A percentile compares a stretch with the other conserved stretches of the same genome.
Evolutionary conservation across 2,113 vertebrate species (phyloP).

Genomic region (Dipodomys merriami): DNA sequence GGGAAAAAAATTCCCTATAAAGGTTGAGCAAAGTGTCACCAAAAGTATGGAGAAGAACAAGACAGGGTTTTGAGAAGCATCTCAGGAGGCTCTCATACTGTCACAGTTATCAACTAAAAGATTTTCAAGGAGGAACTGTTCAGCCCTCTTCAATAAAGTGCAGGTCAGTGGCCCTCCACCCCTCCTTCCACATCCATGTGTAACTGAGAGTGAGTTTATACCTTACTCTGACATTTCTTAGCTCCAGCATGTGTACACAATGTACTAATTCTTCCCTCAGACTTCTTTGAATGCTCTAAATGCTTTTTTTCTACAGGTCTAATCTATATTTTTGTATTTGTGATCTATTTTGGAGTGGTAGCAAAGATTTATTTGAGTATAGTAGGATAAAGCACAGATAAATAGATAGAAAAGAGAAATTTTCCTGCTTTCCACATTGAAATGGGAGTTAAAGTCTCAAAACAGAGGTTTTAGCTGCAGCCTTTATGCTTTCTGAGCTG

Average conservation of each 20-base stretch:
- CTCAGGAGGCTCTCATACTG: neutral
- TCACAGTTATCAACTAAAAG: neutral
- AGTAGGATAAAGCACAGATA: too few relatives aligned
- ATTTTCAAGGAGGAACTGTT: neutral
- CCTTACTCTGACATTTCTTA: neutral
- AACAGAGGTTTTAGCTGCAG: too few relatives aligned
- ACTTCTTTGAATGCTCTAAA: neutral
- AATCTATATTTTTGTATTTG: too few relatives aligned
- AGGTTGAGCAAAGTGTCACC: neutral
- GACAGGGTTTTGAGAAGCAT: neutral
- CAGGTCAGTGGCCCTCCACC: neutral
- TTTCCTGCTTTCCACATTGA: too few relatives aligned
- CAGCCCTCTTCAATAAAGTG: neutral
- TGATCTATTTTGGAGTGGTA: too few relatives aligned
- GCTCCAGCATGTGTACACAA: neutral
- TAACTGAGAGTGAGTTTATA: neutral
- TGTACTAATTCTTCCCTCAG: fast-evolving
- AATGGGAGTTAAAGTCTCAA: too few relatives aligned
- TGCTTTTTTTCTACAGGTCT: neutral
- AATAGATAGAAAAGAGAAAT: too few relatives aligned
- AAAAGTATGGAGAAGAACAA: neutral
- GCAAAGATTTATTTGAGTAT: too few relatives aligned
- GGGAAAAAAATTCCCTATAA: neutral
- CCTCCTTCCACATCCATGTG: neutral
- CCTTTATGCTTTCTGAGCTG: too few relatives aligned